Conservation (phyloP, 2,888 invertebrate species). For the Lasioglossum leucozonium region DNA sequence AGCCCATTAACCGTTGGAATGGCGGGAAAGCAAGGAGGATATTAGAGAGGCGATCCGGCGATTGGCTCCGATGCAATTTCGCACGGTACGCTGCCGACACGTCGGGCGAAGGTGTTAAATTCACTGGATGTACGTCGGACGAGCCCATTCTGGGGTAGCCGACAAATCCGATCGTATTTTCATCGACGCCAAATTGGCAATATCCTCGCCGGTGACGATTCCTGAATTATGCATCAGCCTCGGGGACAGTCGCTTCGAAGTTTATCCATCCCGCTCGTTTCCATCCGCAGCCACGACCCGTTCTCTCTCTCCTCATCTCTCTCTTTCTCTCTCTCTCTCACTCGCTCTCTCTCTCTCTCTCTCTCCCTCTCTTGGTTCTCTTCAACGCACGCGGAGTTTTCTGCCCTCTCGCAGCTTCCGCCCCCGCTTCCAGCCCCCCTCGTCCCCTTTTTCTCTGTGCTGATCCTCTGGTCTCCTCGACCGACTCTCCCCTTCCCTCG, state of each 20-base stretch:
- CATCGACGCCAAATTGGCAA: slow-evolving; percentile 85
- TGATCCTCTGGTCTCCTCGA: slow-evolving; percentile 24
- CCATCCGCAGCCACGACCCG: slow-evolving; percentile 72
- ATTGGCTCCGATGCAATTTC: slow-evolving; percentile 74
- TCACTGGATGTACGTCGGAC: slow-evolving; percentile 78
- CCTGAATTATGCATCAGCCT: slow-evolving; percentile 84
- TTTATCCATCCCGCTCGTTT: slow-evolving; percentile 82
- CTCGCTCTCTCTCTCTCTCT: not conserved
- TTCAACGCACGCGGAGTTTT: slow-evolving; percentile 65
- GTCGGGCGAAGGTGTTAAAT: slow-evolving; percentile 81
- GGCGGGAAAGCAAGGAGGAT: slow-evolving; percentile 61
- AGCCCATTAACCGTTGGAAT: slow-evolving; percentile 52
- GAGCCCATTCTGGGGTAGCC: slow-evolving; percentile 76
- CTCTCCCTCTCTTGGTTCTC: slow-evolving; percentile 55
- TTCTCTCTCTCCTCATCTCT: not conserved
- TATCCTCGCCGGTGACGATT: slow-evolving; percentile 85
- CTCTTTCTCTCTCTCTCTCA: not conserved
- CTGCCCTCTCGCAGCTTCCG: slow-evolving; percentile 56
- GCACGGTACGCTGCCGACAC: slow-evolving; percentile 68
- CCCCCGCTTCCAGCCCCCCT: slow-evolving; percentile 31
- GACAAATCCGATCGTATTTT: slow-evolving; percentile 84
- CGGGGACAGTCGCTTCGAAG: slow-evolving; percentile 84
- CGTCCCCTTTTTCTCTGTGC: slow-evolving; percentile 29
- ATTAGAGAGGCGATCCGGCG: slow-evolving; percentile 65
- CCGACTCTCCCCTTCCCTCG: not conserved